Percentiles rank a stretch among this genome's conserved stretches.
Evolutionary conservation across 2,797 vertebrate species (phyloP).

Genomic region (Xyrichtys novacula): DNA sequence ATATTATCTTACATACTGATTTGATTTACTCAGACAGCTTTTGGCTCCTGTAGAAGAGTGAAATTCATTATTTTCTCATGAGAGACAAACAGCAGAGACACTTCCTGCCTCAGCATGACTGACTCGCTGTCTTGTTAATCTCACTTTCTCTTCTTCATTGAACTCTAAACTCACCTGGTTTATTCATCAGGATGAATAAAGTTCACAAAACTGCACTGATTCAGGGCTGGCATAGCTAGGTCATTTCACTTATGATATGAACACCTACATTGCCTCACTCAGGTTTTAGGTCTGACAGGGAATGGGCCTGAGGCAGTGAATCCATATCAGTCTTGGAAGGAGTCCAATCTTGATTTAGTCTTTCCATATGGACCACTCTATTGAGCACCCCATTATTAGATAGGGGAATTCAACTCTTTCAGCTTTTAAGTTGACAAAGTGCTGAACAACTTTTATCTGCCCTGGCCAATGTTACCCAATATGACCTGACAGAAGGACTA

Average conservation of each 20-base stretch:
- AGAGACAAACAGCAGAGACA: no score
- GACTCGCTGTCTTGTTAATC: no score
- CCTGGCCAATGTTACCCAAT: background rate
- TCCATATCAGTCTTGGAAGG: conserved; percentile 5
- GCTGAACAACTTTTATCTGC: conserved; percentile 23
- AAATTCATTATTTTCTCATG: no score
- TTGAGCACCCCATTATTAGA: conserved; percentile 48
- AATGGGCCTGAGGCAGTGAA: background rate
- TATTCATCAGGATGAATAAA: no score
- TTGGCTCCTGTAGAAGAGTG: no score
- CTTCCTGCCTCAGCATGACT: no score
- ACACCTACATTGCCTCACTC: background rate
- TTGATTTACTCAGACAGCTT: no score
- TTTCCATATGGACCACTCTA: conserved; percentile 9
- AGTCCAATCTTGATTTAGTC: conserved; percentile 24
- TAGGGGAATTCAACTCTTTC: conserved; percentile 40
- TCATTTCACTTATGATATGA: background rate
- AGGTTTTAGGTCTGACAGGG: background rate
- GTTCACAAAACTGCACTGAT: no score
- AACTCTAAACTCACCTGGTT: no score
- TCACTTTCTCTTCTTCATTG: no score
- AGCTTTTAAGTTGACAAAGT: conserved; percentile 33
- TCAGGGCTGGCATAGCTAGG: no score
- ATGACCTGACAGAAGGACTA: conserved; percentile 20
- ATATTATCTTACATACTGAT: no score